Conservation (phyloP, 2,888 invertebrate genomes). For the Rambutsinella grinnellia region DNA sequence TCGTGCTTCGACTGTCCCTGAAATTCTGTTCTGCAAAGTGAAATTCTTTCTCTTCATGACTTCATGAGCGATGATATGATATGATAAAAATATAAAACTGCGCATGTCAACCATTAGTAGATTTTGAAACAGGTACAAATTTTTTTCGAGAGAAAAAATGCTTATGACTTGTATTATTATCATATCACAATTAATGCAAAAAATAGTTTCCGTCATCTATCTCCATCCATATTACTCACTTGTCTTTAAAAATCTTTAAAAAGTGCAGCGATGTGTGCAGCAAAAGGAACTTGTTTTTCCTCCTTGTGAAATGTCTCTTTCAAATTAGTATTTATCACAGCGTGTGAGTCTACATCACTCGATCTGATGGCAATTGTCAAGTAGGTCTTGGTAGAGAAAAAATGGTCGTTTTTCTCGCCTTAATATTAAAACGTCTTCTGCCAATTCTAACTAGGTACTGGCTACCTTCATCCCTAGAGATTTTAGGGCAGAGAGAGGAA, state of each 20-base stretch:
- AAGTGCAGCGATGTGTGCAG: no score
- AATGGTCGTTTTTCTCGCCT: no score
- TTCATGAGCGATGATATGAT: constrained; percentile 14
- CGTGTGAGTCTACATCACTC: constrained; percentile 47
- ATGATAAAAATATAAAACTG: constrained; percentile 12
- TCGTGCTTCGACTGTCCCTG: constrained; percentile 17
- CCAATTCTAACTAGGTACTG: no score
- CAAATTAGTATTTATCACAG: constrained; percentile 63
- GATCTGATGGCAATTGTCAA: constrained; percentile 45
- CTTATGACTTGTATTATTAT: constrained; percentile 1
- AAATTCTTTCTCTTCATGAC: no score
- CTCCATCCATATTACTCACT: no score
- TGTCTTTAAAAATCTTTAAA: no score
- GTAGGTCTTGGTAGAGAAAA: no score
- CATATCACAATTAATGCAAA: constrained; percentile 34
- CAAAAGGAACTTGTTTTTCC: constrained; percentile 36
- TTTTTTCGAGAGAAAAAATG: constrained; percentile 4
- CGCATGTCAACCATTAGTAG: constrained; percentile 10
- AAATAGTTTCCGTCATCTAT: no score
- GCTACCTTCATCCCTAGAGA: no score
- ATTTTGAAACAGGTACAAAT: no score
- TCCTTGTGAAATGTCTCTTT: constrained; percentile 59
- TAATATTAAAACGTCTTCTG: no score
- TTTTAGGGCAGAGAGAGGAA: no score
- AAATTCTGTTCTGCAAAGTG: neutral